Conservation (phyloP, 2,113 vertebrate genomes). For the Ictalurus punctatus region DNA sequence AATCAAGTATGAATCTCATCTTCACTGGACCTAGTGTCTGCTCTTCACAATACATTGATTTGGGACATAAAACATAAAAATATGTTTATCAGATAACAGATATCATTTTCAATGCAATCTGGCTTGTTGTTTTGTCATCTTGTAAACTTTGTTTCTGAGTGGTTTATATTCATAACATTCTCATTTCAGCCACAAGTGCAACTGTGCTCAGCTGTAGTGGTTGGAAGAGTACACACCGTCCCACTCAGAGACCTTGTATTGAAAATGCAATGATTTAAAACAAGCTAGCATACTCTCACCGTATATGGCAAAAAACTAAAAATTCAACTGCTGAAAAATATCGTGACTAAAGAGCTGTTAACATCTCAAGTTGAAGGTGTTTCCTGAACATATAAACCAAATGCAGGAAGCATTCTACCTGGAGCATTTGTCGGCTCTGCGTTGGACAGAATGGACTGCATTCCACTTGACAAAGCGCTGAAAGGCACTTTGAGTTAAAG, state of each 20-base stretch:
- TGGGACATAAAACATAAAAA: not conserved
- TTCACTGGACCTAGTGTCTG: not conserved
- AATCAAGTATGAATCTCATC: not conserved
- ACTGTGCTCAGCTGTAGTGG: not conserved
- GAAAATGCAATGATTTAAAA: not conserved
- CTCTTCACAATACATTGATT: not conserved
- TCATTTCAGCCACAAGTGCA: slow-evolving; percentile 1
- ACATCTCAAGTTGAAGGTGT: not conserved
- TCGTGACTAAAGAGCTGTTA: not conserved
- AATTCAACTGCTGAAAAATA: not conserved
- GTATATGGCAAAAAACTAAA: not conserved
- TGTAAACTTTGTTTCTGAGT: not conserved
- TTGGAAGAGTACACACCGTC: not conserved
- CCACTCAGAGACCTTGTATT: not conserved
- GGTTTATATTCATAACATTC: not conserved
- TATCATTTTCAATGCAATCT: not conserved
- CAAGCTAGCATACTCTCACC: not conserved
- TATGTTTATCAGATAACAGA: not conserved
- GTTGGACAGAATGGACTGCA: not conserved
- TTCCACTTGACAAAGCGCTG: slow-evolving; percentile 5
- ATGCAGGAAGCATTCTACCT: not conserved
- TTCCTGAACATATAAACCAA: not conserved
- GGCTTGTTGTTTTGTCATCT: not conserved
- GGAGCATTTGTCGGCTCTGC: not conserved
- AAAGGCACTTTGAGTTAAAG: not conserved